A percentile compares a stretch with the other conserved stretches of the same genome.
Evolutionary conservation across 2,888 invertebrate genomes (phyloP).

Genomic region (Criorhina ranunculi): DNA sequence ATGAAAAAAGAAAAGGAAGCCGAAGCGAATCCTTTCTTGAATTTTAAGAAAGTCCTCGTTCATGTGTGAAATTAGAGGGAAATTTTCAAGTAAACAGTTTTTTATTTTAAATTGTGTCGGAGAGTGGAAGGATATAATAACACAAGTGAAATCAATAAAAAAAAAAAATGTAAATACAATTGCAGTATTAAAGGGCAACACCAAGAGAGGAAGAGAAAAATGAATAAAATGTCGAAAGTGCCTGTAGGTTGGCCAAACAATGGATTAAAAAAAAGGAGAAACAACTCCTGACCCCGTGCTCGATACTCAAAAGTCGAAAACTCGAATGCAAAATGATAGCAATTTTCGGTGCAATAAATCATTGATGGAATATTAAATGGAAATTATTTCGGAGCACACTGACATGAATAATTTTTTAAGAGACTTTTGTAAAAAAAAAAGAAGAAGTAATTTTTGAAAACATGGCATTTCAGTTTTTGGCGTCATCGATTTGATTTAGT

Average conservation of each 20-base stretch:
- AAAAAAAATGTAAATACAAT: slow-evolving; percentile 31
- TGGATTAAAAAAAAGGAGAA: not conserved
- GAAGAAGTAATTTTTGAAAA: slow-evolving; percentile 7
- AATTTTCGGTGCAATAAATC: slow-evolving; percentile 62
- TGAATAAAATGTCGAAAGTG: slow-evolving; percentile 22
- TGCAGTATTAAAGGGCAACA: not conserved
- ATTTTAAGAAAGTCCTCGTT: slow-evolving; percentile 1
- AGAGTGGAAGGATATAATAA: not conserved
- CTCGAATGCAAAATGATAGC: slow-evolving; percentile 53
- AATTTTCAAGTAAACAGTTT: slow-evolving; percentile 1
- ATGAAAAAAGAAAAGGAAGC: not conserved
- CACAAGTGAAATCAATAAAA: slow-evolving; percentile 31
- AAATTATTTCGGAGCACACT: slow-evolving; percentile 55
- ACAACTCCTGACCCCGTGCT: slow-evolving; percentile 15
- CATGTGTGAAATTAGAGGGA: slow-evolving; percentile 44
- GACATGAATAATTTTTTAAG: slow-evolving; percentile 43
- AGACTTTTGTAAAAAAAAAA: slow-evolving; percentile 1
- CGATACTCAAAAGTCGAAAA: not conserved
- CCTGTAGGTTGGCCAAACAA: slow-evolving; percentile 21
- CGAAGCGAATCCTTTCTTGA: not conserved
- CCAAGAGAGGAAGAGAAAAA: not conserved
- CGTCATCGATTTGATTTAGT: not conserved
- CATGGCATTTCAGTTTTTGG: not conserved
- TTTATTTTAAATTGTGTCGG: slow-evolving; percentile 28
- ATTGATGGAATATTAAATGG: slow-evolving; percentile 41